Evolutionary conservation across 2,888 invertebrate species (phyloP).

Genomic region (Gryllus longicercus): DNA sequence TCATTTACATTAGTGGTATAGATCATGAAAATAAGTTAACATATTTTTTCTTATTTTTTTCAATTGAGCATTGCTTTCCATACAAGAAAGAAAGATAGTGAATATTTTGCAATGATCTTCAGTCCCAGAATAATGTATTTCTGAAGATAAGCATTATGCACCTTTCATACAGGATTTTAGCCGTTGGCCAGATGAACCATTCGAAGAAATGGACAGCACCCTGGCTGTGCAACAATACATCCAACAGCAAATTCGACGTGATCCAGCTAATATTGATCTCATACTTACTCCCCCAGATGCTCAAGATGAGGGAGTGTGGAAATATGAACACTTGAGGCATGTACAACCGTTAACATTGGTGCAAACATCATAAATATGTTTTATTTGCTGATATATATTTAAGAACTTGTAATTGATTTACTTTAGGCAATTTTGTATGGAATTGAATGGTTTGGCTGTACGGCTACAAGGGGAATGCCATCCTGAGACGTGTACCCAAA

Average conservation of each 20-base stretch:
- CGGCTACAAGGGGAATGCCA: slow-evolving; percentile 93
- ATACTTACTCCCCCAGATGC: slow-evolving; percentile 95
- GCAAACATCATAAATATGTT: not conserved
- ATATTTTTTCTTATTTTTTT: no score
- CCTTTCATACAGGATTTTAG: slow-evolving; percentile 75
- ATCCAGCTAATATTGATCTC: slow-evolving; percentile 88
- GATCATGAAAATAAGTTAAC: no score
- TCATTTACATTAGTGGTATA: no score
- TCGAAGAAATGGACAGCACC: slow-evolving; percentile 99
- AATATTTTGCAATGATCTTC: no score
- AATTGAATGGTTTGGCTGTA: slow-evolving; percentile 96
- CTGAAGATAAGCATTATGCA: no score
- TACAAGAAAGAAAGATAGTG: no score
- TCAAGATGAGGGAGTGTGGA: slow-evolving; percentile 99
- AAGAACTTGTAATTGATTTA: slow-evolving; percentile 20
- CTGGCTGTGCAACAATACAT: slow-evolving; percentile 98
- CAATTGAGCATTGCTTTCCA: no score
- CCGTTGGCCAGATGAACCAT: slow-evolving; percentile 95
- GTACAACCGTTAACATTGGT: no score
- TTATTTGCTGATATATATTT: not conserved
- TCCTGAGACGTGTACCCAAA: slow-evolving; percentile 95
- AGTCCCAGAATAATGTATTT: no score
- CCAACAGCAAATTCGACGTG: slow-evolving; percentile 91
- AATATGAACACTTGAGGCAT: slow-evolving; percentile 95
- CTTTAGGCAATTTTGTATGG: slow-evolving; percentile 95